Conservation (phyloP, 1,140 invertebrate species). For the Nephila pilipes region DNA sequence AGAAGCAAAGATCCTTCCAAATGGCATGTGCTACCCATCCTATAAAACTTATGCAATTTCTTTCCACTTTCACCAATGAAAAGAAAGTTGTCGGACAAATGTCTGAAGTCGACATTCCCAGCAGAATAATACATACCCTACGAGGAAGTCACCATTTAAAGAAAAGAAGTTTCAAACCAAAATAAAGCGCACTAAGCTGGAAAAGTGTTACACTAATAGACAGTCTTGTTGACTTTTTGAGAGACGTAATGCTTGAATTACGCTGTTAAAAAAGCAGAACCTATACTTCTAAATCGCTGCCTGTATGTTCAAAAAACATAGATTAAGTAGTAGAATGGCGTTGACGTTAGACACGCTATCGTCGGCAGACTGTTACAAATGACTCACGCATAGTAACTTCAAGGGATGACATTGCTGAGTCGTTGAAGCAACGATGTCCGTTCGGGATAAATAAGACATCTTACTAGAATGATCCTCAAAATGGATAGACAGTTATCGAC, state of each 20-base stretch:
- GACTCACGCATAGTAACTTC: slow-evolving; percentile 34
- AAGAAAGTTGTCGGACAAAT: slow-evolving; percentile 29
- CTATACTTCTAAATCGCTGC: slow-evolving; percentile 22
- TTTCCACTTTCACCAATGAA: background rate
- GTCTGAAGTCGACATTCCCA: background rate
- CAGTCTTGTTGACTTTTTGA: slow-evolving; percentile 45
- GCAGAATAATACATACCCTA: background rate
- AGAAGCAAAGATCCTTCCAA: background rate
- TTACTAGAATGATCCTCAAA: background rate
- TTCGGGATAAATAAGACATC: slow-evolving; percentile 42
- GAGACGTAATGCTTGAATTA: slow-evolving; percentile 49
- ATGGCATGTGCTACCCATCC: background rate
- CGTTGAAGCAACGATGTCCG: background rate
- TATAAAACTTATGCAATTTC: background rate
- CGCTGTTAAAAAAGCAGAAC: slow-evolving; percentile 32
- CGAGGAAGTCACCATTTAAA: slow-evolving; percentile 1
- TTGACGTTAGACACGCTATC: slow-evolving; percentile 40
- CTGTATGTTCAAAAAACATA: slow-evolving; percentile 41
- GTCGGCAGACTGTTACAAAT: slow-evolving; percentile 47
- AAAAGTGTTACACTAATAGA: slow-evolving; percentile 44
- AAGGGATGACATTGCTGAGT: background rate
- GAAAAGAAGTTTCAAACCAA: slow-evolving; percentile 4
- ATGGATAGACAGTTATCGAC: slow-evolving; percentile 47
- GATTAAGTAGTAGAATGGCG: slow-evolving; percentile 38
- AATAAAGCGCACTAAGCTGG: slow-evolving; percentile 3